Evolutionary conservation across 1,140 invertebrate species (phyloP), one percentile per base, ranked within the genome.

Genomic region (Nixonia krombeini): DNA sequence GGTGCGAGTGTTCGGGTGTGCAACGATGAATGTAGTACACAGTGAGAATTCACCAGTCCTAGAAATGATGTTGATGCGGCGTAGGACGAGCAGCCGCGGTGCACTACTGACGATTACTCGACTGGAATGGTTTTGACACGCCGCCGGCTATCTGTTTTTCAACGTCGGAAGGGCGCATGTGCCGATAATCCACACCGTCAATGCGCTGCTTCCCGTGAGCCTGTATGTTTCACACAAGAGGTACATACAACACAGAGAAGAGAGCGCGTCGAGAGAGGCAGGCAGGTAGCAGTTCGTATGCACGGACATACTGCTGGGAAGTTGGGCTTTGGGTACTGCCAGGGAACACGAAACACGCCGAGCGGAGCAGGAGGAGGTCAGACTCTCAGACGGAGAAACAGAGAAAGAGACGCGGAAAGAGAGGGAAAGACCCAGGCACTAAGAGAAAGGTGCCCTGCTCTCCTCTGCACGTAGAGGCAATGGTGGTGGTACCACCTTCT

Each of bases 101-200:
- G 50, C 52, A 56, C 46, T 56, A 38, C 46, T 49, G 68, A 72
- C 72, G 69, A 59, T 57, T 72, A 62, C 68, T 66, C 65, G 72
- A 68, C 70, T 70, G 78, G 63, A 78, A 80, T 81, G 78, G 70
- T 80, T 79, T 80, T 76, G 78, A 82, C 80, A 80, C 74, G 76
- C 78, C 78, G 78, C 55, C 75, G 73, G 77, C 79, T 79, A 74
- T 69, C 57, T 72, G 70, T 51, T 70, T 67, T 65, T 55, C 47
- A 56, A 69, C 58, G 47, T 35, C 52, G 47, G 66, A 47, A 70
- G 56, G 50, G 81, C 80, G 80, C 80, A 82, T 82, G 80, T 82
- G 80, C 80, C 81, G 73, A 83, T 82, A 81, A 81, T 80, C 79
- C 73, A 72, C 68, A 68, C 66, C 57, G 66, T 35, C 58, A 23